Conservation (phyloP, 2,113 vertebrate genomes). For the Dermatemys mawii region DNA sequence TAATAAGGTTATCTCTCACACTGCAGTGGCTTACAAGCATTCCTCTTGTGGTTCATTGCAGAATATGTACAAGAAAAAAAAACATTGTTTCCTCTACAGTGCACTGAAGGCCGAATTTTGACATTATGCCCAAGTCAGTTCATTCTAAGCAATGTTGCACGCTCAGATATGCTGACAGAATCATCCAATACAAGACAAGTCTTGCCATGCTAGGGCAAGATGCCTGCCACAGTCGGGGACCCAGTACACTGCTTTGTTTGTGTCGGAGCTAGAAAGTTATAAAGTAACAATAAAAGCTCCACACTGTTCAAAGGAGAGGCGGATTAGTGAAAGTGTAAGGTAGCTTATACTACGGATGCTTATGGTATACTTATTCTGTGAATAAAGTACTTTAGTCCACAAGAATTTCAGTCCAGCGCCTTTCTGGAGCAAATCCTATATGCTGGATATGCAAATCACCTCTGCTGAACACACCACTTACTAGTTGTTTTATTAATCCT, state of each 20-base stretch:
- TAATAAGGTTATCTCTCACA: background rate
- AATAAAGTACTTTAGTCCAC: background rate
- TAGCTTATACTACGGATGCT: background rate
- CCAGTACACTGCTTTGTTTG: background rate
- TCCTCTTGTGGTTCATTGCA: background rate
- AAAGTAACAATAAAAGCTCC: background rate
- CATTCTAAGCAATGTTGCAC: rapidly evolving
- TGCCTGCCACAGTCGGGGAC: background rate
- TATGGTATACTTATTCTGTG: background rate
- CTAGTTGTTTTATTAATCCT: background rate
- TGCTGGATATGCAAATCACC: background rate
- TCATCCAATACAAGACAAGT: background rate
- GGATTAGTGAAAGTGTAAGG: background rate
- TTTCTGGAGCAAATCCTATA: background rate
- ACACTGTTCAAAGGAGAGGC: background rate
- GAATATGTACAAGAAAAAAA: background rate
- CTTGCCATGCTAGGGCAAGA: rapidly evolving
- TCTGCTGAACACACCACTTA: background rate
- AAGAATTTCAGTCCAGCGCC: background rate
- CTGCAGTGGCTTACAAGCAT: background rate
- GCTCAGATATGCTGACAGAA: background rate
- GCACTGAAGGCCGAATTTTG: background rate
- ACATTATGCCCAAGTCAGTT: background rate
- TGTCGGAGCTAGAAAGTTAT: background rate
- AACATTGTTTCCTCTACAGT: background rate